Evolutionary conservation across 2,113 vertebrate genomes (phyloP).

Genomic region (Columba livia): DNA sequence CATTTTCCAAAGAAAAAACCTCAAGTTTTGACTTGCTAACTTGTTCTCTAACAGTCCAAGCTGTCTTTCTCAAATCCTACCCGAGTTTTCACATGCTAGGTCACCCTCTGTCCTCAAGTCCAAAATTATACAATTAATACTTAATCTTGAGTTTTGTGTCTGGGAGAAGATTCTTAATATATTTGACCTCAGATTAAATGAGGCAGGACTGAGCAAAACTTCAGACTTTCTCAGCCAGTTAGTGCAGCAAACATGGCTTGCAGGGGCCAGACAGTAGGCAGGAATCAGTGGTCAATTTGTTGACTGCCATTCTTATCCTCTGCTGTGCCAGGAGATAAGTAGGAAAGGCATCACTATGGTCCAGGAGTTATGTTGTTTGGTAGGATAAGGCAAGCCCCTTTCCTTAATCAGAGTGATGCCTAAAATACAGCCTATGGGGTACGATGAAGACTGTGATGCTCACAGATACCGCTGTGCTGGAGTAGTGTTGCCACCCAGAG

Average conservation of each 20-base stretch:
- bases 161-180: background rate
- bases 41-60: background rate
- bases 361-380: background rate
- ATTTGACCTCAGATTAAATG: background rate
- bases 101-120: background rate
- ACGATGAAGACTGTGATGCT: background rate
- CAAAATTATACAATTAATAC: background rate
- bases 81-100: background rate
- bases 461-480: background rate
- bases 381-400: background rate
- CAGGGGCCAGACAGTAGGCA: background rate
- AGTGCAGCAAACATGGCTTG: background rate
- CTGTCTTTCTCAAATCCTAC: background rate
- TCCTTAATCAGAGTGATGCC: background rate
- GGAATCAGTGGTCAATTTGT: background rate
- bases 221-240: background rate
- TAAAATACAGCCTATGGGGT: background rate
- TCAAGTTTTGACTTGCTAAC: background rate
- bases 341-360: background rate
- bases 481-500: background rate
- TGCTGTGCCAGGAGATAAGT: background rate
- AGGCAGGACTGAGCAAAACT: background rate
- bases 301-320: background rate
- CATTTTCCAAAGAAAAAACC: background rate
- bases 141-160: background rate